Evolutionary conservation across 2,888 invertebrate genomes (phyloP).

Genomic region (Drosophila subsilvestris): DNA sequence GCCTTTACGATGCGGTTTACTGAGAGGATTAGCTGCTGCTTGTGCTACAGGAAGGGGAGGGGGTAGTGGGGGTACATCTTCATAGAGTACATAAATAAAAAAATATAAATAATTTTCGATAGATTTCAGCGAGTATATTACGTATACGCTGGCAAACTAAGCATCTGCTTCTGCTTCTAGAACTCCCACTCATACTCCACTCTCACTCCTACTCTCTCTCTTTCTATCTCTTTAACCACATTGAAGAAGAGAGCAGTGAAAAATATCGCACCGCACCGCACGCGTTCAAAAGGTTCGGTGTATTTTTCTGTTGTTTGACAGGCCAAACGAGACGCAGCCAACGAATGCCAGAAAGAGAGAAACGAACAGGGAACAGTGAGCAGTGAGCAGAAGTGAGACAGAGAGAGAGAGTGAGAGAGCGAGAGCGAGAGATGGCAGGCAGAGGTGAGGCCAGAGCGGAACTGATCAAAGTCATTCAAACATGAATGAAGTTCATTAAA

Average conservation of each 20-base stretch:
- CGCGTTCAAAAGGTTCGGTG: conserved; percentile 72
- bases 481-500: conserved; percentile 83
- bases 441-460: conserved; percentile 56
- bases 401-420: not conserved
- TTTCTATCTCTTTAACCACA: not conserved
- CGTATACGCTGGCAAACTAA: conserved; percentile 9
- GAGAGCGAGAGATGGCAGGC: not conserved
- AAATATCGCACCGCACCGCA: conserved; percentile 53
- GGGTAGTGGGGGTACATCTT: too few relatives aligned
- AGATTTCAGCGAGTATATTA: conserved; percentile 1
- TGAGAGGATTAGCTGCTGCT: not conserved
- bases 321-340: conserved; percentile 11
- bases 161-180: not conserved
- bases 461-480: conserved; percentile 81
- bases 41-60: not conserved
- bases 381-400: not conserved
- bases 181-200: not conserved
- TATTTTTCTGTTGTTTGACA: conserved; percentile 62
- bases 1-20: not conserved
- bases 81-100: too few relatives aligned
- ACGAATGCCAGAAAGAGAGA: not conserved
- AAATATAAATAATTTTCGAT: too few relatives aligned
- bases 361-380: too few relatives aligned
- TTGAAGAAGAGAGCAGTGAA: not conserved
- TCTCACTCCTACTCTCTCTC: not conserved